These are phyloP conservation scores for Tryphoninae sp. DNA, from an alignment of 2,888 invertebrate genomes.

Conservation along the genomic window DNA sequence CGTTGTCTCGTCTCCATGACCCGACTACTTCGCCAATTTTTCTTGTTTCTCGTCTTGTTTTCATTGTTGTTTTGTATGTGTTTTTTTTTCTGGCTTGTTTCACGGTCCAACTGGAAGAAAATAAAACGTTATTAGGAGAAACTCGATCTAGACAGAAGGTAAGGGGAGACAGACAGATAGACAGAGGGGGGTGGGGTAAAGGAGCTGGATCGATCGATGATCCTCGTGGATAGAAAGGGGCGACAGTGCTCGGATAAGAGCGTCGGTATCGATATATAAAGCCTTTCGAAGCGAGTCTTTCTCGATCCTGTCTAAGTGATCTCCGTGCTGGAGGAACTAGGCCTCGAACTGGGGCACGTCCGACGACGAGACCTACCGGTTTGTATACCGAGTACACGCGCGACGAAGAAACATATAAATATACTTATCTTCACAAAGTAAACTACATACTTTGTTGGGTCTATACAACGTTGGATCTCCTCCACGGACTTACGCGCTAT, in stretches of 20 bases:
- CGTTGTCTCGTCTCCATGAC: constrained; percentile 13
- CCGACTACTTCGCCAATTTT: neutral
- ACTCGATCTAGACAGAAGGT: neutral
- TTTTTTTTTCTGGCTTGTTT: neutral
- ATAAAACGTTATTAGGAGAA: constrained; percentile 9
- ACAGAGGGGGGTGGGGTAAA: neutral
- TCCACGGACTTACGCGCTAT: neutral
- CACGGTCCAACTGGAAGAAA: neutral
- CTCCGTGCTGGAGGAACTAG: constrained; percentile 61
- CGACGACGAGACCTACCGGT: constrained; percentile 48
- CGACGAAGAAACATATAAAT: constrained; percentile 27
- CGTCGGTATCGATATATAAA: neutral
- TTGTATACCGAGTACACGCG: constrained; percentile 13
- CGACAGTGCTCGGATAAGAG: constrained; percentile 7
- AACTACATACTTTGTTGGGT: constrained; percentile 6
- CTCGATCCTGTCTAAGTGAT: constrained; percentile 28
- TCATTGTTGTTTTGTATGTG: neutral
- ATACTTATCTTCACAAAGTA: constrained; percentile 33
- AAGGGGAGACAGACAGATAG: neutral
- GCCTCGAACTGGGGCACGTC: constrained; percentile 64
- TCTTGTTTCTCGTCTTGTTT: neutral
- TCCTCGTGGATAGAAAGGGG: constrained; percentile 7
- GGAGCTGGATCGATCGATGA: neutral
- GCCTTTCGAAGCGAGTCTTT: constrained; percentile 14
- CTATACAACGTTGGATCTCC: neutral